Conservation (phyloP, 2,113 vertebrate genomes). For the Lasiurus cinereus region DNA sequence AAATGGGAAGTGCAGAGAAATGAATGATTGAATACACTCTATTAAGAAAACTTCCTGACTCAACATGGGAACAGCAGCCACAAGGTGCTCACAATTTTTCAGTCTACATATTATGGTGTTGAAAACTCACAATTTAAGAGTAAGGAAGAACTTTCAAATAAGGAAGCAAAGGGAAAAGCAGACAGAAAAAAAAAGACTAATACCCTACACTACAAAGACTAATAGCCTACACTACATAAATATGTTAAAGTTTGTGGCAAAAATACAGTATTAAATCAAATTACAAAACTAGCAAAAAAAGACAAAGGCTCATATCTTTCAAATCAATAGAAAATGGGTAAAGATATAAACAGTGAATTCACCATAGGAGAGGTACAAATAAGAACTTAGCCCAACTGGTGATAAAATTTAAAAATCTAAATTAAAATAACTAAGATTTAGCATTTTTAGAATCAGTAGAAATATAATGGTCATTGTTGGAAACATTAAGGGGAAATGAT, state of each 20-base stretch:
- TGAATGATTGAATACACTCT: conserved; percentile 4
- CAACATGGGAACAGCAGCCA: not conserved
- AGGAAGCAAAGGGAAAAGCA: not conserved
- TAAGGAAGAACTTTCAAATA: not conserved
- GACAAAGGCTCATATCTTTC: not conserved
- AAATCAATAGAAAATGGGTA: not conserved
- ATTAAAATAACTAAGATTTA: conserved; percentile 5
- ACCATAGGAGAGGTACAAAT: not conserved
- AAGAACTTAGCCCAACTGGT: not conserved
- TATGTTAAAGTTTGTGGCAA: not conserved
- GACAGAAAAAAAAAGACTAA: not conserved
- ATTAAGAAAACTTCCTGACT: not conserved
- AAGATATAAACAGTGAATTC: not conserved
- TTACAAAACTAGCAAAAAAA: not conserved
- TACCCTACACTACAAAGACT: not conserved
- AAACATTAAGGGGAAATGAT: not conserved
- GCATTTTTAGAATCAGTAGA: not conserved
- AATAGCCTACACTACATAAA: not conserved
- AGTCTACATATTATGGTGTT: conserved; percentile 22
- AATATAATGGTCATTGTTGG: not conserved
- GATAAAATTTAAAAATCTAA: conserved; percentile 37
- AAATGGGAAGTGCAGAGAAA: not conserved
- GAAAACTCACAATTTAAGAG: conserved; percentile 18
- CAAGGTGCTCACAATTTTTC: not conserved
- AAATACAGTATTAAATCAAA: conserved; percentile 36